These are phyloP conservation scores for Phocoena sinus DNA, from an alignment of 2,113 vertebrate genomes.

Conservation along the genomic window DNA sequence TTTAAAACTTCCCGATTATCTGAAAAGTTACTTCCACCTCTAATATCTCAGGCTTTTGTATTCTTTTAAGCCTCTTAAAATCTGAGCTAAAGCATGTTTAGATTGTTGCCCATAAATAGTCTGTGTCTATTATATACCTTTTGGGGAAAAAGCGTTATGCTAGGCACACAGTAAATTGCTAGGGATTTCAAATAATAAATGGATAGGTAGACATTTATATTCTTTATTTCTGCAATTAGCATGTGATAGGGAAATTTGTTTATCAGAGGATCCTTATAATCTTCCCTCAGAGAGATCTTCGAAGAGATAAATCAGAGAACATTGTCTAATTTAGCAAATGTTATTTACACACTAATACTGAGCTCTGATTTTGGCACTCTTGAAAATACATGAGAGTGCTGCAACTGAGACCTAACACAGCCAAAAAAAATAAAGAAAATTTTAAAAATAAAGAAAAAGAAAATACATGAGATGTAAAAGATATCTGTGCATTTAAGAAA, in stretches of 20 bases:
- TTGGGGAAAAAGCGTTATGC: neutral
- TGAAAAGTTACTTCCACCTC: constrained; percentile 12
- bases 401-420: too few relatives aligned
- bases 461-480: neutral
- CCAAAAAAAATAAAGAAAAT: too few relatives aligned
- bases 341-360: neutral
- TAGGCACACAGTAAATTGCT: neutral
- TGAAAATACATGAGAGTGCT: neutral
- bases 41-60: constrained; percentile 16
- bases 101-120: neutral
- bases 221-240: constrained; percentile 4
- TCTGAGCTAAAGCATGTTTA: neutral
- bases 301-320: neutral
- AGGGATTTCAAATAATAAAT: constrained; percentile 15
- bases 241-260: neutral
- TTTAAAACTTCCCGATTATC: neutral
- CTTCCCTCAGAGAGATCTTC: neutral
- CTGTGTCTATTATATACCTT: neutral
- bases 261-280: neutral
- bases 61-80: neutral
- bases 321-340: neutral
- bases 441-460: too few relatives aligned
- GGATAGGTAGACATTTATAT: neutral
- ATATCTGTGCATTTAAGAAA: neutral
- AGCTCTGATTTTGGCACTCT: neutral